These are phyloP conservation scores for Diploptera punctata DNA, from an alignment of 2,888 invertebrate genomes.

Conservation along the genomic window DNA sequence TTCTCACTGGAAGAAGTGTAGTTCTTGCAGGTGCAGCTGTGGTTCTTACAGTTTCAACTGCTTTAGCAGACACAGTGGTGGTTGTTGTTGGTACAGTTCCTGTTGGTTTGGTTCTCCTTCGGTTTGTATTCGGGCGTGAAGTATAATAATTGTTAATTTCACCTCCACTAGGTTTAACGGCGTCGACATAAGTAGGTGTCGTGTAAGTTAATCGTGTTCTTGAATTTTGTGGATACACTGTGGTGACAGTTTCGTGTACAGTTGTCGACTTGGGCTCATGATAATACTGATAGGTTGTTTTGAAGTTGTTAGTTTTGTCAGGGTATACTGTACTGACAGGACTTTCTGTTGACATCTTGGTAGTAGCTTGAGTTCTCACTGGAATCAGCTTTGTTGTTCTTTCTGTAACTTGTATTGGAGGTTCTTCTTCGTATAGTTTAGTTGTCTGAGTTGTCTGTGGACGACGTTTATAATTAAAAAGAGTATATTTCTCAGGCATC, in stretches of 20 bases:
- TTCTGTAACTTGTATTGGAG: too few relatives aligned
- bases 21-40: too few relatives aligned
- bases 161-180: too few relatives aligned
- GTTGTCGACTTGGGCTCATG: not conserved
- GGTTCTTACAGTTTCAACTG: not conserved
- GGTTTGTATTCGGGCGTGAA: not conserved
- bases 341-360: not conserved
- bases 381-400: too few relatives aligned
- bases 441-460: not conserved
- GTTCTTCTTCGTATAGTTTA: too few relatives aligned
- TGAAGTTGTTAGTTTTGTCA: not conserved
- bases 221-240: not conserved
- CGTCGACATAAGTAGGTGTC: too few relatives aligned
- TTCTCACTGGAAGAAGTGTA: too few relatives aligned
- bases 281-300: not conserved
- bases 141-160: too few relatives aligned
- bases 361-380: too few relatives aligned
- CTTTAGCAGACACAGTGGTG: not conserved
- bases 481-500: not conserved
- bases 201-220: not conserved
- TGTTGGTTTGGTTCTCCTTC: constrained; percentile 6
- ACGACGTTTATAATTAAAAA: not conserved
- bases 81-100: not conserved
- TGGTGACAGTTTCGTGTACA: not conserved
- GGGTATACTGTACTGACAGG: constrained; percentile 11